phyloP scores from a whole-genome alignment of 2,888 invertebrate genomes.

The Callinectes sapidus region DNA sequence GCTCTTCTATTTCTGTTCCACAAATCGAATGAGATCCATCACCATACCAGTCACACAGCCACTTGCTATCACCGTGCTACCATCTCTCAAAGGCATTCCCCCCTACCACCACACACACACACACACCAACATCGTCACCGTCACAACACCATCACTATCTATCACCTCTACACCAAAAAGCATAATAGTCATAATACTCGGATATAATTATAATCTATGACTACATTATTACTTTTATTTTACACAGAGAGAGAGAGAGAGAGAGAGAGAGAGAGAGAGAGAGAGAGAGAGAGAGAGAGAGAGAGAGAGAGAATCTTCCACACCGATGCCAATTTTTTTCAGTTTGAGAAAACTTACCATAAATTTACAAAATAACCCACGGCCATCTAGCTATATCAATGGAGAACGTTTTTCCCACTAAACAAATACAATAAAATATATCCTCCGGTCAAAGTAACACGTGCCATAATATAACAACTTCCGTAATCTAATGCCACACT shows the following conservation, averaged over 20 bases:
- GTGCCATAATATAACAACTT: no score
- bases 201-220: background rate
- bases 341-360: no score
- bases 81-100: background rate
- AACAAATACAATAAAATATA: no score
- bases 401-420: no score
- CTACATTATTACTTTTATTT: background rate
- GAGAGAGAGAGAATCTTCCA: background rate
- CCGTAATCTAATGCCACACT: no score
- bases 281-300: conserved; percentile 39
- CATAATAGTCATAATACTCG: background rate
- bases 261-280: background rate
- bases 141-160: background rate
- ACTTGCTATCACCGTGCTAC: background rate
- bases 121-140: background rate
- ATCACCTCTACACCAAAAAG: background rate
- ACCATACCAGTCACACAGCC: background rate
- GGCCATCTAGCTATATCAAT: no score
- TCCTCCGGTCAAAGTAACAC: no score
- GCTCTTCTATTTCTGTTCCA: background rate
- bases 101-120: background rate
- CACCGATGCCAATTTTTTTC: no score
- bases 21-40: background rate
- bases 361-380: no score
- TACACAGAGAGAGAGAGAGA: no score